Evolutionary conservation across 2,113 vertebrate species (phyloP).

Genomic region (Zosterops borbonicus): DNA sequence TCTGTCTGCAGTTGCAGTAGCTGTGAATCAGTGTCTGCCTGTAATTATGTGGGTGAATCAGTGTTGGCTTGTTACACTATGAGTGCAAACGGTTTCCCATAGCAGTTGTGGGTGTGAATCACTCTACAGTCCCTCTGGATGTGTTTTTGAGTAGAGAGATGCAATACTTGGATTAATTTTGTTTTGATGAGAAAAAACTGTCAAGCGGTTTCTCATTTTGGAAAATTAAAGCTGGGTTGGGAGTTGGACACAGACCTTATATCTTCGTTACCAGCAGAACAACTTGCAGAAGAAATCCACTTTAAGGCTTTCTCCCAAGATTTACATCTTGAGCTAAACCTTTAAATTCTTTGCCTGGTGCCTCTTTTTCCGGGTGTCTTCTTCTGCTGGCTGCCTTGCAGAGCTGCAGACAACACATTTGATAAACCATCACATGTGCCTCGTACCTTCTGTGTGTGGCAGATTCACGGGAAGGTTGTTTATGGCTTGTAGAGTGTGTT

Average conservation of each 20-base stretch:
- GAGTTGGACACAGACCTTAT: not conserved
- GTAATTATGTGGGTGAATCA: conserved; percentile 57
- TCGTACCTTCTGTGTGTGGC: not conserved
- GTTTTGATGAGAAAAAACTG: conserved; percentile 54
- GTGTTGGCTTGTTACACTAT: conserved; percentile 59
- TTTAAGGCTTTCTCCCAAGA: not conserved
- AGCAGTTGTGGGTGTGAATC: conserved; percentile 35
- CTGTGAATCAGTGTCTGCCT: conserved; percentile 66
- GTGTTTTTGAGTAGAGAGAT: conserved; percentile 35
- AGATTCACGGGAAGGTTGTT: not conserved
- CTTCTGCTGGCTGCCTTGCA: not conserved
- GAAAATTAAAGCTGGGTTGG: conserved; percentile 33
- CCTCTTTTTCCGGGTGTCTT: not conserved
- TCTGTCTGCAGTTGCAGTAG: conserved; percentile 53
- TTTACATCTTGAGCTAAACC: not conserved
- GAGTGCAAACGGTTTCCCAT: conserved; percentile 59
- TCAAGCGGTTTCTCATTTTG: not conserved
- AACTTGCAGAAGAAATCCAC: not conserved
- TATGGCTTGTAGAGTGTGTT: not conserved
- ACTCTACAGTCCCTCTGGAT: conserved; percentile 55
- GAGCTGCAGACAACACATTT: not conserved
- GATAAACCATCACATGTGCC: not conserved
- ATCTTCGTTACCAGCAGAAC: not conserved
- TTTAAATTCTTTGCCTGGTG: not conserved
- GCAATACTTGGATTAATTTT: conserved; percentile 51